Evolutionary conservation across 2,888 invertebrate species (phyloP).

Genomic region (Helobdella robusta): DNA sequence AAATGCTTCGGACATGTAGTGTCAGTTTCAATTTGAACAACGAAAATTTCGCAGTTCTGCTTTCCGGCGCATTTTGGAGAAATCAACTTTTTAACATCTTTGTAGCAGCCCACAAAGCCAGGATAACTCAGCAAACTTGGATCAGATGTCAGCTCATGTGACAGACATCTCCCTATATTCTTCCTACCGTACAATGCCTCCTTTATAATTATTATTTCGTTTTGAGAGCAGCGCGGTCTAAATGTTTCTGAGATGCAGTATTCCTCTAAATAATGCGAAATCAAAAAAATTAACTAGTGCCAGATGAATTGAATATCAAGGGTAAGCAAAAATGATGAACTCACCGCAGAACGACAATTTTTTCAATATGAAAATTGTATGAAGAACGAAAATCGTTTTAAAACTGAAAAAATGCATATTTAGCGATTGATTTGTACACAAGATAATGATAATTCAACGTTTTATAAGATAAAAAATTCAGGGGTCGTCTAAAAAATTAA

Average conservation of each 20-base stretch:
- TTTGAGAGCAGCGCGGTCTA: not conserved
- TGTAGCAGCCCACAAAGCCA: not conserved
- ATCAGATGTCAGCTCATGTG: not conserved
- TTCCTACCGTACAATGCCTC: constrained; percentile 8
- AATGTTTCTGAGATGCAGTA: constrained; percentile 12
- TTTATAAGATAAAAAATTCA: not conserved
- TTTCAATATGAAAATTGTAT: too few relatives aligned
- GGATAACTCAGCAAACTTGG: not conserved
- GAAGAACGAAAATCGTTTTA: too few relatives aligned
- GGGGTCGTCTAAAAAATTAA: not conserved
- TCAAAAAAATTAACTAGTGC: too few relatives aligned
- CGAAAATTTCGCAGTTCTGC: not conserved
- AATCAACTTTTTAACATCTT: constrained; percentile 7
- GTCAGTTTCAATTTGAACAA: not conserved
- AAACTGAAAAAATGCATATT: too few relatives aligned
- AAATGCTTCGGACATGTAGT: constrained; percentile 3
- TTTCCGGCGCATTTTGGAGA: not conserved
- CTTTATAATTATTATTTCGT: constrained; percentile 4
- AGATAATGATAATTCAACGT: not conserved
- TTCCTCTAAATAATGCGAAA: not conserved
- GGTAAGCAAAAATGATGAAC: too few relatives aligned
- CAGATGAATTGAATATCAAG: too few relatives aligned
- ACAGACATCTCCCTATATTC: constrained; percentile 7
- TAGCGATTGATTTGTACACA: not conserved
- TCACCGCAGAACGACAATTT: too few relatives aligned